A percentile compares a stretch with the other conserved stretches of the same genome.
Conservation (phyloP, 2,888 invertebrate species). For the Eugnorisma glareosa region DNA sequence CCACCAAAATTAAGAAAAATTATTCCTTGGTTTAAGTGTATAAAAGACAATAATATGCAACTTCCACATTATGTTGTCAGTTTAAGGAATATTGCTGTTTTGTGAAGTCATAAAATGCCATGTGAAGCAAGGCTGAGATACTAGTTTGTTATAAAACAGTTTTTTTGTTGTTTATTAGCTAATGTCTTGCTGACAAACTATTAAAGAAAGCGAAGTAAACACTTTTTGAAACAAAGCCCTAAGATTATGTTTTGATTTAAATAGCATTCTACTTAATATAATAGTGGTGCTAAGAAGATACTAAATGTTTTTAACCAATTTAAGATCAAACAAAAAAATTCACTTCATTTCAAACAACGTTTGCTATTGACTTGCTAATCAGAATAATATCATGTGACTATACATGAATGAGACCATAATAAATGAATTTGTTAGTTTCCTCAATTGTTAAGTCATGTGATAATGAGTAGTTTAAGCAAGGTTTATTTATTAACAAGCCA, state of each 20-base stretch:
- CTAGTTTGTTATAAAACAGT: neutral
- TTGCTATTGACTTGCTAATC: neutral
- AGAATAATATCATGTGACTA: neutral
- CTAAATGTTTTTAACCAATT: neutral
- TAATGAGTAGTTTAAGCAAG: neutral
- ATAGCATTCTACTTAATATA: neutral
- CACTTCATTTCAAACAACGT: neutral
- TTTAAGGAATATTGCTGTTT: neutral
- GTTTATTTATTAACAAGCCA: neutral
- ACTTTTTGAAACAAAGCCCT: neutral
- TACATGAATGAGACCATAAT: neutral
- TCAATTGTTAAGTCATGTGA: constrained; percentile 12
- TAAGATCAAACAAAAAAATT: neutral
- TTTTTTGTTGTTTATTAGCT: neutral
- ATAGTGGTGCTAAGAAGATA: neutral
- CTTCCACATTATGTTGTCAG: too few species aligned
- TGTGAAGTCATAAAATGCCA: neutral
- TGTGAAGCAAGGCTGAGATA: neutral
- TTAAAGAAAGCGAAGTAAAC: neutral
- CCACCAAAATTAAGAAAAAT: neutral
- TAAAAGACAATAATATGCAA: too few species aligned
- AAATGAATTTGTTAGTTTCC: neutral
- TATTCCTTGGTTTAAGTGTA: neutral
- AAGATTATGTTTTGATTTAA: neutral
- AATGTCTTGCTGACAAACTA: neutral